These are phyloP conservation scores for Xestoiulus laeticollis DNA, from an alignment of 2,888 invertebrate species.

Conservation along the genomic window DNA sequence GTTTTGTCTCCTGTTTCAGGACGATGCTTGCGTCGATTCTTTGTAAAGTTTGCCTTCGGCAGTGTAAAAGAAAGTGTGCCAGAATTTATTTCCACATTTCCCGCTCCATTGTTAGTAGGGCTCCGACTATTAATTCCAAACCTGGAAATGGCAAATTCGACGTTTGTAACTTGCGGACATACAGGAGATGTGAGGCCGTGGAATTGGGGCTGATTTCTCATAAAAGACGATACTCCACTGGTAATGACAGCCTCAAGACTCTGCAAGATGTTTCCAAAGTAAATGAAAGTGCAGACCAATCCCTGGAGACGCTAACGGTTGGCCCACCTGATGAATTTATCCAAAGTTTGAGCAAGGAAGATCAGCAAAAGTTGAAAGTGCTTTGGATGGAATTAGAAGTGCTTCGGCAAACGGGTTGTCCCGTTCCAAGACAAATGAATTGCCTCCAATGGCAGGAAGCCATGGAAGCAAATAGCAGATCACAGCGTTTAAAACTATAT, in stretches of 20 bases:
- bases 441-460: neutral
- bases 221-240: neutral
- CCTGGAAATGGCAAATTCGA: neutral
- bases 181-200: neutral
- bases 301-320: neutral
- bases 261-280: neutral
- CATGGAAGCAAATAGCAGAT: neutral
- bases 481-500: constrained; percentile 40
- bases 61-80: neutral
- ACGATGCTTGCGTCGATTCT: neutral
- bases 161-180: neutral
- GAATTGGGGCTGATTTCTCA: neutral
- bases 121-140: neutral
- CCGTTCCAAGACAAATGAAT: constrained; percentile 6
- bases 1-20: too few species aligned
- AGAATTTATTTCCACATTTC: neutral
- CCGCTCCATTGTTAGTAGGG: neutral
- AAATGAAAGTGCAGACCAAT: neutral
- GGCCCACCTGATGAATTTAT: constrained; percentile 22
- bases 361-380: constrained; percentile 16
- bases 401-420: constrained; percentile 43
- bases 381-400: constrained; percentile 47
- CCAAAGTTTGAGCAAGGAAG: constrained; percentile 2
- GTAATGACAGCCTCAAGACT: neutral
- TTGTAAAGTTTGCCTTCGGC: neutral